phyloP scores from a whole-genome alignment of 2,113 vertebrate species.

The Oreocharis arfaki region DNA sequence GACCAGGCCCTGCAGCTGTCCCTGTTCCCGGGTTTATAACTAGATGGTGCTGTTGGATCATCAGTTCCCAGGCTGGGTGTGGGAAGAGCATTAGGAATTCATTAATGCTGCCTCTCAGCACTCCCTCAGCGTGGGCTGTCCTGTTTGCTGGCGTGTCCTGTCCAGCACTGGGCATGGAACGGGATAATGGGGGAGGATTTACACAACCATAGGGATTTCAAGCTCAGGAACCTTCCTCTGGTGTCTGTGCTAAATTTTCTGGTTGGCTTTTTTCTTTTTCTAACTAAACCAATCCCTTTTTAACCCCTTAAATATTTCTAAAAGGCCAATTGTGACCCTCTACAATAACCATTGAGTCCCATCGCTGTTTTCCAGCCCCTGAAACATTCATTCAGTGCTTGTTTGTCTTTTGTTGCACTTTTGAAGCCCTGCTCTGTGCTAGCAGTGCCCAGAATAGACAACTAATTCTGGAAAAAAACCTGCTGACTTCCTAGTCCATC shows the following conservation, averaged over 20 bases:
- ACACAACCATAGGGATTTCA: not conserved
- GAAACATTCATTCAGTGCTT: not conserved
- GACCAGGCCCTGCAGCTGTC: not conserved
- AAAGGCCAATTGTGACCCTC: not conserved
- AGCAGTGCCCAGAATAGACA: not conserved
- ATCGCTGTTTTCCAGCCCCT: not conserved
- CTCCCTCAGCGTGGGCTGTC: not conserved
- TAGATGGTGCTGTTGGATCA: slow-evolving; percentile 54
- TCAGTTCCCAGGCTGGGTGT: not conserved
- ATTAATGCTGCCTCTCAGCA: not conserved
- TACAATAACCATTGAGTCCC: not conserved
- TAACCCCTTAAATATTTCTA: not conserved
- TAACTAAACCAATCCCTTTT: not conserved
- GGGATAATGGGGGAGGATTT: not conserved
- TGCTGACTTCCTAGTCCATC: slow-evolving; percentile 29
- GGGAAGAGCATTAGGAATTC: not conserved
- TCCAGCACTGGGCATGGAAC: not conserved
- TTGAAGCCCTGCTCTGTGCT: not conserved
- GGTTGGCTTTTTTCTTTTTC: not conserved
- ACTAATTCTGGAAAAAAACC: slow-evolving; percentile 23
- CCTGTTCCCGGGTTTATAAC: not conserved
- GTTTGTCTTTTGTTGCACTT: slow-evolving; percentile 7
- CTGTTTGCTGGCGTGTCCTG: not conserved
- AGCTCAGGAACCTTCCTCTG: not conserved
- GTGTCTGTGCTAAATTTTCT: not conserved